Conservation (phyloP, 2,113 vertebrate species). For the Gymnorhina tibicen region DNA sequence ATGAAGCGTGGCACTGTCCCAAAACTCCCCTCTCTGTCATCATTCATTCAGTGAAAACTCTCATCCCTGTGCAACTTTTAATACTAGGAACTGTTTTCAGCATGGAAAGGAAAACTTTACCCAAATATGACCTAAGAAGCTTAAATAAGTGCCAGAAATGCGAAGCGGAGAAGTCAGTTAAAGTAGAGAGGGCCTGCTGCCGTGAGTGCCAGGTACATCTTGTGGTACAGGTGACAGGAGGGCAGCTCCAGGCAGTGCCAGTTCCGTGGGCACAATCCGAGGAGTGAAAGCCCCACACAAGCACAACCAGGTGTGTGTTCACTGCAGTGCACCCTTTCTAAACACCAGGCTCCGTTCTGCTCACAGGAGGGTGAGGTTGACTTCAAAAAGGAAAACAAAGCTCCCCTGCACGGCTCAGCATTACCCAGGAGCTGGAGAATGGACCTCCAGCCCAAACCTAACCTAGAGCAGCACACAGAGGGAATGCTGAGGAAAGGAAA, state of each 20-base stretch:
- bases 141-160: neutral
- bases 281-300: neutral
- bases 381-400: neutral
- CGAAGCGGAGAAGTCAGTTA: neutral
- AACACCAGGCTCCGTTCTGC: neutral
- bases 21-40: neutral
- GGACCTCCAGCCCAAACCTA: neutral
- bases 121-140: neutral
- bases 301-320: neutral
- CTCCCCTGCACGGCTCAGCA: fast-evolving
- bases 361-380: neutral
- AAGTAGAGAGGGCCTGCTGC: neutral
- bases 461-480: neutral
- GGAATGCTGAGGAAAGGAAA: neutral
- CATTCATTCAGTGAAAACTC: neutral
- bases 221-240: neutral
- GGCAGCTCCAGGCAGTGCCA: neutral
- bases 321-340: neutral
- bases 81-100: neutral
- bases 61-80: neutral
- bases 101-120: neutral
- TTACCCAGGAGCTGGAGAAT: neutral
- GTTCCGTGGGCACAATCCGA: neutral
- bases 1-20: neutral
- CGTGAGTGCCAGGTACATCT: neutral